phyloP scores from a whole-genome alignment of 2,113 vertebrate species.

The Bubo bubo region DNA sequence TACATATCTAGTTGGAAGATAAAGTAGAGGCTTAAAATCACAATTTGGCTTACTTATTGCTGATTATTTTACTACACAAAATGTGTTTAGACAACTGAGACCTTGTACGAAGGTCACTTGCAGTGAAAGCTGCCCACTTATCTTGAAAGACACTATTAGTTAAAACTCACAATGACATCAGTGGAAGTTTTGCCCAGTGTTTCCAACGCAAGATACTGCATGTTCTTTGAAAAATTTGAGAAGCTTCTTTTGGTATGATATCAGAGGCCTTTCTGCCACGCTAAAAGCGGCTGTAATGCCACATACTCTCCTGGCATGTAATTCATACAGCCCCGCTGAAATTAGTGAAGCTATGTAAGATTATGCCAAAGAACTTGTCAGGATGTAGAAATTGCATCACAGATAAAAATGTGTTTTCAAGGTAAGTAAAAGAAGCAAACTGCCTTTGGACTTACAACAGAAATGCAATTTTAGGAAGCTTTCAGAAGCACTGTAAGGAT shows the following conservation, averaged over 20 bases:
- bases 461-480: neutral
- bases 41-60: neutral
- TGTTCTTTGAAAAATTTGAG: neutral
- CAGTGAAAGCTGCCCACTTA: neutral
- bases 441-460: neutral
- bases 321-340: neutral
- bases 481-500: neutral
- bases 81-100: neutral
- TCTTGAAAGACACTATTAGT: neutral
- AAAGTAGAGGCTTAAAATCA: neutral
- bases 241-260: neutral
- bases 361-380: neutral
- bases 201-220: neutral
- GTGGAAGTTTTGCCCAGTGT: neutral
- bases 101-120: neutral
- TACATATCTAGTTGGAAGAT: constrained; percentile 66
- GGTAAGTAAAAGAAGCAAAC: neutral
- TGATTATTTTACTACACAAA: neutral
- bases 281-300: neutral
- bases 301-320: neutral
- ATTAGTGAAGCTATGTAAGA: neutral
- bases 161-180: neutral
- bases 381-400: neutral
- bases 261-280: neutral
- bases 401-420: neutral